Evolutionary conservation across 2,797 vertebrate species (phyloP).

Genomic region (Periparus ater): DNA sequence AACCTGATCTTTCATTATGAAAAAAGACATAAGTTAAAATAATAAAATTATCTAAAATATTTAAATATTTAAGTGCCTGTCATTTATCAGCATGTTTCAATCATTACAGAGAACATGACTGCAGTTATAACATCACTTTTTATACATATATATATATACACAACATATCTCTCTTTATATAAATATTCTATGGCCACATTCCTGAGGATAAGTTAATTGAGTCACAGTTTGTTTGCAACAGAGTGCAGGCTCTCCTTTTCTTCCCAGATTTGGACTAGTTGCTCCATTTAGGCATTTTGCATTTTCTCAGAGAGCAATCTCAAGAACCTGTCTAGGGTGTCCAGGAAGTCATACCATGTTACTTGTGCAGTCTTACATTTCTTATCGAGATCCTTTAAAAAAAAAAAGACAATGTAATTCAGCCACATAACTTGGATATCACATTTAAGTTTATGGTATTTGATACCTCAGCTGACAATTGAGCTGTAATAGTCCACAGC

Average conservation of each 20-base stretch:
- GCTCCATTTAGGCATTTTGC: not conserved
- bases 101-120: not conserved
- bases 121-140: not conserved
- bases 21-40: not conserved
- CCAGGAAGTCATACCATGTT: not conserved
- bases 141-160: not conserved
- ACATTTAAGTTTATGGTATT: not conserved
- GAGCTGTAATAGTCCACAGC: rapidly evolving
- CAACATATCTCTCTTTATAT: not conserved
- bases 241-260: not conserved
- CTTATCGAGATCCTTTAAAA: not conserved
- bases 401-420: not conserved
- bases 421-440: not conserved
- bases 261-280: not conserved
- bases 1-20: not conserved
- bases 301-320: not conserved
- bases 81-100: not conserved
- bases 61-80: not conserved
- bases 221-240: not conserved
- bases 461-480: rapidly evolving
- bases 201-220: constrained; percentile 45
- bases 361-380: not conserved
- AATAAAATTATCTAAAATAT: not conserved
- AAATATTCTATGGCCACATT: not conserved
- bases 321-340: not conserved